Base-by-base conservation (phyloP, 2,797 vertebrate species). In the Anguilla pacifica region DNA sequence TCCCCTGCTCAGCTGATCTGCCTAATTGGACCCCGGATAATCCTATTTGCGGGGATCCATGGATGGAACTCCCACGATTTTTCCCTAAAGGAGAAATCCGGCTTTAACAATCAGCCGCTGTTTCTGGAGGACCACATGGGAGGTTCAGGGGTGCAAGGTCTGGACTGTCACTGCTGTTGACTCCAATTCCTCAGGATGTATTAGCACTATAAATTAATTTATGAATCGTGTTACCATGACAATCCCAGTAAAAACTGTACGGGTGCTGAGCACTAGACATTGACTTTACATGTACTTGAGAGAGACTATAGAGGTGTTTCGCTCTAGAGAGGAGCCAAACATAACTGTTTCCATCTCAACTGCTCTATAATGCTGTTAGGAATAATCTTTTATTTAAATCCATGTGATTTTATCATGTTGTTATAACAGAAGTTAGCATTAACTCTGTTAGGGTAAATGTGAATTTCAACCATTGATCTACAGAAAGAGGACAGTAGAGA, bases 201-300 rank as follows among this genome's bases (percentile, higher is more conserved):
- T 51, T 57, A 57, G 43, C 46, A 22, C n/a, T 28, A 25, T 72
- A 57, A 15, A 49, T 25, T 53, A 3, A 77, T n/a, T 51, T 15
- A 10, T 35, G 9, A 85, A 39, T 61, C 19, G 0, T 39, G 95
- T 95, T 95, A 89, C 93, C 79, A 95, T 95, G 93, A 92, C 84
- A 87, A 95, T 93, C n/a, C 86, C 88, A 89, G 87, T 87, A 85
- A 85, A 88, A 88, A 83, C 84, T 88, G 87, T 31, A 85, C 64
- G 17, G 22, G 53, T 72, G 22, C 15, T 72, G 35, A 49, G 4
- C 15, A 43, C 77, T 13, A 61, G 46, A 61, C 22, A 49, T 28
- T 19, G 11, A 28, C 46, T 51, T 1, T 39, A 6, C 39, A 59
- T n/a, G 64, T 83, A 64, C 59, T 67, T 49, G 19, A 28, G 25